Evolutionary conservation across 2,888 invertebrate genomes (phyloP), one percentile per base, ranked within the genome.

Genomic region (Blastobasis lacticolella): DNA sequence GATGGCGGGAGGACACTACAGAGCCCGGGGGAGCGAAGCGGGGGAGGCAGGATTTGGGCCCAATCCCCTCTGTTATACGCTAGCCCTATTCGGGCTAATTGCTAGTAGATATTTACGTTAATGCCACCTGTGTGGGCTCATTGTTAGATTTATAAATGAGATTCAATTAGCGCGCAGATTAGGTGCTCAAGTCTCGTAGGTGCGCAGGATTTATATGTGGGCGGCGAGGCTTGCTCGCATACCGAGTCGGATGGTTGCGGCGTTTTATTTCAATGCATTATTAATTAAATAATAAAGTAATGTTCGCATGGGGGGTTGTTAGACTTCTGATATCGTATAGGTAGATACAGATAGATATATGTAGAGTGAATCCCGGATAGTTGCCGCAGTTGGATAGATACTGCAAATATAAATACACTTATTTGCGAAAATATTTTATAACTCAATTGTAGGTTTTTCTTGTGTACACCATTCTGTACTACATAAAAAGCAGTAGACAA

Each of bases 1-100:
- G 82, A 78, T 78, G 66, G 67, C 72, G 63, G 69, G 72, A 77
- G 66, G 77, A 81, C 72, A 76, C 64, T 67, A 72, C 59, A 68
- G 67, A 66, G 57, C 50, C 57, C 53, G 56, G 58, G 60, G 64
- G 64, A 65, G 53, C 41, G 50, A 49, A 57, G 54, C 61, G 61
- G 64, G 56, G 53, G 49, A 49, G 53, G 45, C 59, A 60, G 68
- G 69, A 67, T 71, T 70, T 68, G 58, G 60, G 67, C 66, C 68
- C 66, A 63, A 71, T 64, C 66, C 65, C 63, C 67, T 54, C 55
- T 47, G 54, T 57, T 55, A 57, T 57, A 54, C 53, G 49, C 54
- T 60, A 66, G 61, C 65, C 65, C 67, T 73, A 70, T 73, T 75
- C 63, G 61, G 57, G 55, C 68, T 76, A 79, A 81, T 80, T 76